phyloP scores from a whole-genome alignment of 2,113 vertebrate species.

The Mastomys coucha region DNA sequence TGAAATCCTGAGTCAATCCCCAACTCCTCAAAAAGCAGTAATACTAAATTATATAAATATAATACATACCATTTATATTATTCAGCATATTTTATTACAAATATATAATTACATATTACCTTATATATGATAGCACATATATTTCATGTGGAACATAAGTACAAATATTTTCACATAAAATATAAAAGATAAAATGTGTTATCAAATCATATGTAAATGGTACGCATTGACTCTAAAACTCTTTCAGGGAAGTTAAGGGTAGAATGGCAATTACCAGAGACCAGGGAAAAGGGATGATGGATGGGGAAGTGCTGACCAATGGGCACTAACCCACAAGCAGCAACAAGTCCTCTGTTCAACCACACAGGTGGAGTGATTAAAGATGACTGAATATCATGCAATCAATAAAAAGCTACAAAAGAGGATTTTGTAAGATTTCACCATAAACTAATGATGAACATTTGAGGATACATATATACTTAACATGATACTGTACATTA shows the following conservation, averaged over 20 bases:
- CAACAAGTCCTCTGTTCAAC: background rate
- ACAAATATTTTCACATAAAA: background rate
- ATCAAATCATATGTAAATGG: background rate
- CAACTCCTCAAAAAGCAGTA: background rate
- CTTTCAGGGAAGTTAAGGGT: background rate
- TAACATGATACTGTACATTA: background rate
- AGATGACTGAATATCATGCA: background rate
- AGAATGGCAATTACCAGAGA: background rate
- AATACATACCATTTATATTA: background rate
- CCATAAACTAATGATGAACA: background rate
- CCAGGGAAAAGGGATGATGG: background rate
- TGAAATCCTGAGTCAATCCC: background rate
- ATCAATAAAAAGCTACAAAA: background rate
- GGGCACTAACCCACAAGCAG: background rate
- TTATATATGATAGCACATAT: background rate
- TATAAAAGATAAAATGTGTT: background rate
- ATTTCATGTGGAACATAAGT: background rate
- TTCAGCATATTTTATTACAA: background rate
- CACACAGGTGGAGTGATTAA: background rate
- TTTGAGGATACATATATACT: background rate
- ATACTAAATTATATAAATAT: background rate
- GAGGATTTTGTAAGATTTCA: background rate
- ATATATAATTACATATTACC: background rate
- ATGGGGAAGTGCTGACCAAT: background rate
- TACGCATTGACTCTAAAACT: background rate